Evolutionary conservation across 2,797 vertebrate genomes (phyloP).

Genomic region (Eulemur coronatus): DNA sequence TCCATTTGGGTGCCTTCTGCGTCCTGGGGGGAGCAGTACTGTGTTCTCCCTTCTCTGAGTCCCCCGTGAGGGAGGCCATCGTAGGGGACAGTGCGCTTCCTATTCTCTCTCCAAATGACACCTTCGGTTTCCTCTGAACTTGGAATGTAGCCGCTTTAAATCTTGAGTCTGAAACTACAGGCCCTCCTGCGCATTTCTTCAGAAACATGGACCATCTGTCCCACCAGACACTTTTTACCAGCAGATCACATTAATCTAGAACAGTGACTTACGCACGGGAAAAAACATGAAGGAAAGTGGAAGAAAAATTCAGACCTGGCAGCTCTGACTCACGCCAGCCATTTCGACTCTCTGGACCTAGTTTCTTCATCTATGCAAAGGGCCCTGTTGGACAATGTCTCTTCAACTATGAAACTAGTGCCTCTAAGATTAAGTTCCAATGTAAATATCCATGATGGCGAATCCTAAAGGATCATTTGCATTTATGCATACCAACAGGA

Average conservation of each 20-base stretch:
- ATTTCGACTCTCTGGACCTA: not conserved
- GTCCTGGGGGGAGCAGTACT: not conserved
- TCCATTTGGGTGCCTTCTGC: not conserved
- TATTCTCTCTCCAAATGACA: not conserved
- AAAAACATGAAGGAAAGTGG: not conserved
- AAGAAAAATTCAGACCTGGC: not conserved
- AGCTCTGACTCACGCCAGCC: not conserved
- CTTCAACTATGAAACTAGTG: not conserved
- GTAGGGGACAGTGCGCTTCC: not conserved
- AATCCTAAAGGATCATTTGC: not conserved
- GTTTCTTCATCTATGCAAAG: not conserved
- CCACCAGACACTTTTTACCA: not conserved
- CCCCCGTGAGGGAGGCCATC: fast-evolving
- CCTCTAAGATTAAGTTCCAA: not conserved
- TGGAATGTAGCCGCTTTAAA: not conserved
- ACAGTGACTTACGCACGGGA: not conserved
- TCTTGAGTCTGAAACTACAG: not conserved
- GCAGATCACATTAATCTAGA: not conserved
- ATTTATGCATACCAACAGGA: not conserved
- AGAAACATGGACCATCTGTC: not conserved
- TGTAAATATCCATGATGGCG: not conserved
- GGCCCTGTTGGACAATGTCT: not conserved
- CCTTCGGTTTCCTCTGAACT: not conserved
- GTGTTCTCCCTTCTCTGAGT: not conserved
- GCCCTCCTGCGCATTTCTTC: not conserved